Percentiles rank a stretch among this genome's conserved stretches.
Conservation (phyloP, 2,113 vertebrate genomes). For the Crypturellus undulatus region DNA sequence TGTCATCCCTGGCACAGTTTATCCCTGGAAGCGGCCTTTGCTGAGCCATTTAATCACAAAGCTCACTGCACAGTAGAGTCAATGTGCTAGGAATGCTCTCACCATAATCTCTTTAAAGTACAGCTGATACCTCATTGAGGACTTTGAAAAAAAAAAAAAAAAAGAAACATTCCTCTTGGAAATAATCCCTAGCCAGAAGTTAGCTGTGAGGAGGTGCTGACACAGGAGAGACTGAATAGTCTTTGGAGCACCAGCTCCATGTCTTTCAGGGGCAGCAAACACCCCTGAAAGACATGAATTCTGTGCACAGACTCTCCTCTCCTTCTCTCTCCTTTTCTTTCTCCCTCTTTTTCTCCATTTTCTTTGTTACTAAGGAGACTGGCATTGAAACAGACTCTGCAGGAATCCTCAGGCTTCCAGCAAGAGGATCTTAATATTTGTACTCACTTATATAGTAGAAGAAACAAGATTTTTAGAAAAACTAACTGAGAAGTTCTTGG, state of each 20-base stretch:
- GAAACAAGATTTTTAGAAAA: background rate
- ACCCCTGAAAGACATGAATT: background rate
- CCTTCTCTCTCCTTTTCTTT: background rate
- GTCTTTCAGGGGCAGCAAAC: slow-evolving; percentile 16
- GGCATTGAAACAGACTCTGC: slow-evolving; percentile 55
- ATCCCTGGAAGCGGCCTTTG: slow-evolving; percentile 66
- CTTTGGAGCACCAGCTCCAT: background rate
- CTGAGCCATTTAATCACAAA: slow-evolving; percentile 46
- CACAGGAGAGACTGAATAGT: background rate
- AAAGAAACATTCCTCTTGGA: background rate
- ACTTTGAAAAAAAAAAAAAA: background rate
- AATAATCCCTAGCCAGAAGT: slow-evolving; percentile 6
- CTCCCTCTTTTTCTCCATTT: background rate
- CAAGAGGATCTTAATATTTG: slow-evolving; percentile 25
- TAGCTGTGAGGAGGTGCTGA: background rate
- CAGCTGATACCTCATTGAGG: slow-evolving; percentile 52
- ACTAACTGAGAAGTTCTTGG: background rate
- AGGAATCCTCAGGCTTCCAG: slow-evolving; percentile 57
- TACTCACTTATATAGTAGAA: background rate
- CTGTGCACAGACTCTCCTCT: background rate
- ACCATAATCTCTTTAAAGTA: slow-evolving; percentile 42
- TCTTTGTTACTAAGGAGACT: slow-evolving; percentile 73
- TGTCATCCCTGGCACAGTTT: slow-evolving; percentile 54
- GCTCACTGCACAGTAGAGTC: slow-evolving; percentile 34
- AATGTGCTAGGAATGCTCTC: slow-evolving; percentile 20